Evolutionary conservation across 2,888 invertebrate genomes (phyloP).

Genomic region (Sminthurinus aureus): DNA sequence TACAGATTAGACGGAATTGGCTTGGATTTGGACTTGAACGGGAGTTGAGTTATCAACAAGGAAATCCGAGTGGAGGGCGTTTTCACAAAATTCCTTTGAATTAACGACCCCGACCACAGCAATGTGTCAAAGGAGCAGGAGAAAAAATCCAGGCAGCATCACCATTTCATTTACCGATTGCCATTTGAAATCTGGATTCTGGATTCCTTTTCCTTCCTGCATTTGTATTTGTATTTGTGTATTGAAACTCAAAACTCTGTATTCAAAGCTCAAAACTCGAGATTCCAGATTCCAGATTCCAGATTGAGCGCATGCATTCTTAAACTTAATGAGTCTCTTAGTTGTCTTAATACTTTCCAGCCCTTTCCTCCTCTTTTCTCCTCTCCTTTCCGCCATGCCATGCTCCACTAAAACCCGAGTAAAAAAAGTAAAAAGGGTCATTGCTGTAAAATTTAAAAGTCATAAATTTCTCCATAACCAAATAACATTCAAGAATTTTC

Average conservation of each 20-base stretch:
- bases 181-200: no score
- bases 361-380: slow-evolving; percentile 4
- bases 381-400: neutral
- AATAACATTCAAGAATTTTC: no score
- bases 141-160: neutral
- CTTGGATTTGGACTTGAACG: neutral
- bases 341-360: slow-evolving; percentile 20
- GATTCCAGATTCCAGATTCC: no score
- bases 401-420: neutral
- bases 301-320: no score
- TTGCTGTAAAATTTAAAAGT: no score
- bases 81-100: neutral
- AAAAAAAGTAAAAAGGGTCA: slow-evolving; percentile 8
- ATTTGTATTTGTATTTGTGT: no score
- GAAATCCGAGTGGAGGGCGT: slow-evolving; percentile 18
- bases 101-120: neutral
- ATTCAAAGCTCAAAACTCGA: no score
- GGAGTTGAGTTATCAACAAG: slow-evolving; percentile 19
- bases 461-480: no score
- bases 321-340: slow-evolving; percentile 11
- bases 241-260: no score
- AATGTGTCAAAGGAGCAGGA: neutral
- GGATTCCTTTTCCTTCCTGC: slow-evolving; percentile 4
- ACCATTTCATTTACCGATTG: neutral
- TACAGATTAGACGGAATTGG: neutral